Evolutionary conservation across 2,888 invertebrate species (phyloP).

Genomic region (Nomada ferruginata): DNA sequence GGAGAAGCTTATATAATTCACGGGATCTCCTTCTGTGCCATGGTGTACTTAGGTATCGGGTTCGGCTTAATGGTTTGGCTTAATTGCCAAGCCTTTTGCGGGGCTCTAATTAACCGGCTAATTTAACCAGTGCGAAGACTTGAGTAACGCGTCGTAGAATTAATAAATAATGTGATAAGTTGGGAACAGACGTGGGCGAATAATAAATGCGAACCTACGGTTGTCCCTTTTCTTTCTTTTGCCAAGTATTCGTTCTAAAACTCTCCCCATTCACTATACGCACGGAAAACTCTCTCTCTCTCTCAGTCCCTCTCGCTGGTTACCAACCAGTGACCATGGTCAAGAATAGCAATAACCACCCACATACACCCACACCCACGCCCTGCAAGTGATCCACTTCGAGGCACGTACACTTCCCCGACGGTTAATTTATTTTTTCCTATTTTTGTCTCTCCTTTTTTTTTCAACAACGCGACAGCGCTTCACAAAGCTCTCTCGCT

Average conservation of each 20-base stretch:
- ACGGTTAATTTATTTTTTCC: background rate
- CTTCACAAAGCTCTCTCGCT: background rate
- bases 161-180: too few species aligned
- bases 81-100: background rate
- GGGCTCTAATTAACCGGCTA: background rate
- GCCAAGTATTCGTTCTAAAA: background rate
- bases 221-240: background rate
- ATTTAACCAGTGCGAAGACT: background rate
- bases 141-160: too few species aligned
- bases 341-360: background rate
- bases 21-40: background rate
- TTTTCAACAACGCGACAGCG: slow-evolving; percentile 3
- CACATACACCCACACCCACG: background rate
- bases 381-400: background rate
- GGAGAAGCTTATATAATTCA: background rate
- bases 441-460: too few species aligned
- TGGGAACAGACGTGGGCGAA: too few species aligned
- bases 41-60: background rate
- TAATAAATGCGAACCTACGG: background rate
- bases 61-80: background rate
- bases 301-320: background rate
- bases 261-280: background rate
- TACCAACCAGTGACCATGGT: background rate
- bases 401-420: background rate
- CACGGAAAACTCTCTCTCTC: background rate